Conservation (phyloP, 2,113 vertebrate species). For the Cygnus buccinator region DNA sequence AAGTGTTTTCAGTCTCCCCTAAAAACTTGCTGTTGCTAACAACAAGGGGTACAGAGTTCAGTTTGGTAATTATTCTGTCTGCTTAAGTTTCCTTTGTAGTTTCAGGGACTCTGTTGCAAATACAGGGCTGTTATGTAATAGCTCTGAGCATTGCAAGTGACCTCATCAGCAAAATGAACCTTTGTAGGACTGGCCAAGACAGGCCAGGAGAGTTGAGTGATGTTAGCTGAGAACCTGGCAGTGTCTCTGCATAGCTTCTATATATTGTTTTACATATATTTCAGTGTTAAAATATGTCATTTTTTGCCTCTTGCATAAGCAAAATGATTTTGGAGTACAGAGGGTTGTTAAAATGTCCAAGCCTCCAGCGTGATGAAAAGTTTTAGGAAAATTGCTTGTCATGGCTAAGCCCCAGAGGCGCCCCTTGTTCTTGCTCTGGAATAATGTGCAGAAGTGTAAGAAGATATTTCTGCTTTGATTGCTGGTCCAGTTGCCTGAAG, state of each 20-base stretch:
- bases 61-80: not conserved
- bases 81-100: not conserved
- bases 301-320: not conserved
- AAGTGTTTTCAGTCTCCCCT: not conserved
- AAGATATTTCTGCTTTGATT: conserved; percentile 24
- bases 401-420: not conserved
- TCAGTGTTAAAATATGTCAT: not conserved
- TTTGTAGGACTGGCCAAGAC: not conserved
- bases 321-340: not conserved
- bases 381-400: not conserved
- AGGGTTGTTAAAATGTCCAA: not conserved
- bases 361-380: not conserved
- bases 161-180: not conserved
- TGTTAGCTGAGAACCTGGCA: not conserved
- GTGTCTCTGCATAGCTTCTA: not conserved
- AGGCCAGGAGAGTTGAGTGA: not conserved
- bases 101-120: not conserved
- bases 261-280: not conserved
- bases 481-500: conserved; percentile 17
- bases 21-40: not conserved
- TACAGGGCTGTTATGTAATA: not conserved
- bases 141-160: not conserved
- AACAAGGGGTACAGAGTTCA: not conserved
- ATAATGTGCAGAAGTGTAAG: not conserved
- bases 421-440: not conserved